Evolutionary conservation across 2,113 vertebrate species (phyloP).

Genomic region (Fregetta grallaria): DNA sequence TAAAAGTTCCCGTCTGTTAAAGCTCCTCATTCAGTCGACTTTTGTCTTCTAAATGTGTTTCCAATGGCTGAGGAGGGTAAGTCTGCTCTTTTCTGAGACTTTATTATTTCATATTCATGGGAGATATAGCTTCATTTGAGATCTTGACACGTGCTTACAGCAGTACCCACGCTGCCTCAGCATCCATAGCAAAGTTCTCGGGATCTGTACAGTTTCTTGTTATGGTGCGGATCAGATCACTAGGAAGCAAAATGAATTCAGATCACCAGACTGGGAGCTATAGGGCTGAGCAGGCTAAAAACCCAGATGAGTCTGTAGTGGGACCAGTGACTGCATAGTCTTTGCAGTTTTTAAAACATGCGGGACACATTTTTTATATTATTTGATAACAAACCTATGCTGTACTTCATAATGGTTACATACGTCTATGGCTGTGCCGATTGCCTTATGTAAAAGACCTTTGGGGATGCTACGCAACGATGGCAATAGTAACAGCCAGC

Average conservation of each 20-base stretch:
- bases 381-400: neutral
- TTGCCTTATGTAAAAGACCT: neutral
- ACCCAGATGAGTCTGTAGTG: neutral
- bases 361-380: neutral
- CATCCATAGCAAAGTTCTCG: accelerated
- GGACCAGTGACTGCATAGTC: neutral
- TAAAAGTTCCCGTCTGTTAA: neutral
- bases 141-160: accelerated
- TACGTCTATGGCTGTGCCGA: neutral
- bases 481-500: neutral
- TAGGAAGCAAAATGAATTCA: neutral
- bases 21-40: neutral
- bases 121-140: accelerated
- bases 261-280: no score
- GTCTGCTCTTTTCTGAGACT: neutral
- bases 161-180: neutral
- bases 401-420: neutral
- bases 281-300: neutral
- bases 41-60: slow-evolving; percentile 61
- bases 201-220: accelerated
- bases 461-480: neutral
- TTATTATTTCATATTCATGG: accelerated
- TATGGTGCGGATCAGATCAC: accelerated
- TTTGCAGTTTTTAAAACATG: neutral
- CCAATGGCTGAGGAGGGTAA: slow-evolving; percentile 51